A percentile compares a stretch with the other conserved stretches of the same genome.
phyloP scores from a whole-genome alignment of 2,113 vertebrate species.

The Thryonomys swinderianus region DNA sequence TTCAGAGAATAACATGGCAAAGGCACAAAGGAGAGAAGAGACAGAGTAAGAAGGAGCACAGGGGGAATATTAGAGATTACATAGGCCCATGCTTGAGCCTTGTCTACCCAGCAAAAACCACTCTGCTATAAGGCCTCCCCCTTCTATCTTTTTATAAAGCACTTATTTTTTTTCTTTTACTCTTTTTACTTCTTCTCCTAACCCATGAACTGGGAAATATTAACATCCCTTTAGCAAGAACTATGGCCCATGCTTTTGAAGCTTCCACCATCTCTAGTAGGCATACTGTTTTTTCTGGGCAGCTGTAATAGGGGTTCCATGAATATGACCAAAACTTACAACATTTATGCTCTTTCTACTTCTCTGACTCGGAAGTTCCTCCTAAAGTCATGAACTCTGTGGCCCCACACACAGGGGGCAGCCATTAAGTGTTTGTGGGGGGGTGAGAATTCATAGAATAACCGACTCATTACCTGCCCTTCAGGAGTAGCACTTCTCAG shows the following conservation, averaged over 20 bases:
- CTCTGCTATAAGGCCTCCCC: background rate
- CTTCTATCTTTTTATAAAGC: background rate
- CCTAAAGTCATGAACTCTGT: background rate
- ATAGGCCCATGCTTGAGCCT: background rate
- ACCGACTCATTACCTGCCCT: background rate
- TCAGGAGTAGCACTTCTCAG: background rate
- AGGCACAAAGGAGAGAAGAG: background rate
- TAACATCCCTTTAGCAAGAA: background rate
- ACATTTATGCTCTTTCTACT: background rate
- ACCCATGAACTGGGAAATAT: background rate
- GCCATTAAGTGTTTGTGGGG: background rate
- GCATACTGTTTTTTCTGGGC: background rate
- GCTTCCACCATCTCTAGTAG: background rate
- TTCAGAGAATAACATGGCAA: background rate
- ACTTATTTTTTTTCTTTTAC: background rate
- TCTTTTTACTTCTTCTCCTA: background rate
- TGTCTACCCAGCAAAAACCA: background rate
- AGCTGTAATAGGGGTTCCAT: background rate
- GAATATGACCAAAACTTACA: background rate
- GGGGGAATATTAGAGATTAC: background rate
- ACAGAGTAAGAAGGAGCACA: too few species aligned
- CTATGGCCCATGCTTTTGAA: background rate
- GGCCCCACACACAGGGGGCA: background rate
- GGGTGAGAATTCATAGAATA: background rate
- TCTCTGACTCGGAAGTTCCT: background rate